phyloP scores from a whole-genome alignment of 2,888 invertebrate species.

The Perdita meconis region DNA sequence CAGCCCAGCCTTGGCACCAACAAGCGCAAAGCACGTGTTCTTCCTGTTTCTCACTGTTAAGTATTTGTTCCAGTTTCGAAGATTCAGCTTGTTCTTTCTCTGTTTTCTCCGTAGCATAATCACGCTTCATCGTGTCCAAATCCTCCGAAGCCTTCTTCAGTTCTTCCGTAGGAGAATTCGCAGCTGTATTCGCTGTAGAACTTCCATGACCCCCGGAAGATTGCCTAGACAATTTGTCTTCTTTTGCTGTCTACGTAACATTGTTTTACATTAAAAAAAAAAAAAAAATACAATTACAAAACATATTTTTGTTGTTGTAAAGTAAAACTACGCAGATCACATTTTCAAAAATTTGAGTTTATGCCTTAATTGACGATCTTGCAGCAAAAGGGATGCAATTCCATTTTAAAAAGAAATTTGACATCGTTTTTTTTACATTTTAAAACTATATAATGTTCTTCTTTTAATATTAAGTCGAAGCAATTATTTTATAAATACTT shows the following conservation, averaged over 20 bases:
- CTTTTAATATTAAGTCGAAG: no score
- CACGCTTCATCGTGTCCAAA: conserved; percentile 70
- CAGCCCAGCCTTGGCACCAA: conserved; percentile 98
- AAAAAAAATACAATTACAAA: no score
- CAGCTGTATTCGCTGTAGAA: conserved; percentile 80
- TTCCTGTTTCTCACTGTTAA: conserved; percentile 83
- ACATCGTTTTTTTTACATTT: no score
- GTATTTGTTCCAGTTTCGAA: conserved; percentile 82
- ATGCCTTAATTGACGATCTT: no score
- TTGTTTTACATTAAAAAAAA: conserved; percentile 6
- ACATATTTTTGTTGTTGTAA: no score
- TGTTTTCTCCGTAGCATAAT: conserved; percentile 70
- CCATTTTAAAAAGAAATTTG: no score
- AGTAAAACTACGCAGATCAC: no score
- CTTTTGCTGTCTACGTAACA: conserved; percentile 71
- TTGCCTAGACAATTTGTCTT: conserved; percentile 80
- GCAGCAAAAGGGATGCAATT: no score
- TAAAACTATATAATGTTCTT: no score
- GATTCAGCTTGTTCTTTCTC: conserved; percentile 77
- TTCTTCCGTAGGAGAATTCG: conserved; percentile 82
- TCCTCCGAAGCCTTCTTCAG: conserved; percentile 76
- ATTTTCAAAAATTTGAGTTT: no score
- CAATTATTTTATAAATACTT: no score
- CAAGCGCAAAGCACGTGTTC: conserved; percentile 89
- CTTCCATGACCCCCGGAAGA: conserved; percentile 80